Conservation (phyloP, 2,888 invertebrate genomes). For the Drosophila anomelani region DNA sequence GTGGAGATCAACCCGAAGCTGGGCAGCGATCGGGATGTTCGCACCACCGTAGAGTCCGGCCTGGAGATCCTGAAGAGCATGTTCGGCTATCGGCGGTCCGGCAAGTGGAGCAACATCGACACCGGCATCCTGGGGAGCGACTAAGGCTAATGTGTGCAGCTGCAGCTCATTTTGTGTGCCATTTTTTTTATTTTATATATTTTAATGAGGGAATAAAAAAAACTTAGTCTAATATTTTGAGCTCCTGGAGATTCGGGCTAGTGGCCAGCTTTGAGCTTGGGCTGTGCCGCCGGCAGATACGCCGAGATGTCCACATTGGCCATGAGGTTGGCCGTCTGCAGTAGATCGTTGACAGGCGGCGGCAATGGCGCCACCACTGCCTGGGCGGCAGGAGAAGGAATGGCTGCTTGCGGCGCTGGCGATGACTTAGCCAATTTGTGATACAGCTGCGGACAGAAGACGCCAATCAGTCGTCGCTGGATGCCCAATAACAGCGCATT, state of each 20-base stretch:
- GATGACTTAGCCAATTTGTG: slow-evolving; percentile 43
- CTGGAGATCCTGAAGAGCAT: slow-evolving; percentile 90
- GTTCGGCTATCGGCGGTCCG: slow-evolving; percentile 80
- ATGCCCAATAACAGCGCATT: slow-evolving; percentile 67
- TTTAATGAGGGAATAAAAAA: slow-evolving; percentile 22
- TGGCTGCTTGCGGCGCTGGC: not conserved
- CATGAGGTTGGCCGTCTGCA: slow-evolving; percentile 79
- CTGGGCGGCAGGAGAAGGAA: slow-evolving; percentile 1
- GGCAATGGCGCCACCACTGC: slow-evolving; percentile 11
- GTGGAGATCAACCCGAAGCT: slow-evolving; percentile 96
- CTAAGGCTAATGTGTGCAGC: slow-evolving; percentile 25
- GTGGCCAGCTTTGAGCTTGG: slow-evolving; percentile 37
- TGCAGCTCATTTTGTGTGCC: slow-evolving; percentile 11
- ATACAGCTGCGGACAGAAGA: slow-evolving; percentile 70
- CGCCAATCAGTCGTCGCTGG: slow-evolving; percentile 63
- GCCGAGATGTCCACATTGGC: slow-evolving; percentile 70
- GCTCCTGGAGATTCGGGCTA: slow-evolving; percentile 32
- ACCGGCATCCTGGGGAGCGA: slow-evolving; percentile 56
- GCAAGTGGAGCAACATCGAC: slow-evolving; percentile 71
- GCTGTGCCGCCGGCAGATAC: slow-evolving; percentile 59
- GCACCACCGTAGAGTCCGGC: slow-evolving; percentile 90
- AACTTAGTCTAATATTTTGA: not conserved
- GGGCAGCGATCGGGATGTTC: slow-evolving; percentile 89
- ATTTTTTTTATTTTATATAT: slow-evolving; percentile 9
- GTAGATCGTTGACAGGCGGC: slow-evolving; percentile 69